Base-by-base conservation (phyloP, 2,888 invertebrate species). In the Pocota personata region DNA sequence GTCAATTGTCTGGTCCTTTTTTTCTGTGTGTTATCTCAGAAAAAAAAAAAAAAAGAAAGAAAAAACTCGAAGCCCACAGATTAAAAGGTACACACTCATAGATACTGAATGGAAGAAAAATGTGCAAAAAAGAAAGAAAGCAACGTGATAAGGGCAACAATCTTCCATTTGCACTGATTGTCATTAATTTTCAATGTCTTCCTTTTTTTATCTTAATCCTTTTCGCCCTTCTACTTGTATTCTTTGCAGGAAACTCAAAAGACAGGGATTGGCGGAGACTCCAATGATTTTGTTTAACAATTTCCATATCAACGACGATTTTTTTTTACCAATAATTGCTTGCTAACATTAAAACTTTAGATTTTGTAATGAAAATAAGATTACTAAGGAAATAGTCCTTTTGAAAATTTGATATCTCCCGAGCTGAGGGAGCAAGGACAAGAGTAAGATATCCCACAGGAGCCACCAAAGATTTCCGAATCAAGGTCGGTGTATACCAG, bases 121-220 rank as follows among this genome's bases (percentile, higher is more conserved):
- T 16, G 10, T 16, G n/a, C 52, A 12, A 12, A 37, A 24, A 32
- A 12, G 46, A 40, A 55, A 35, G 24, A 43, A 46, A 19, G n/a
- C 27, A 60, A 46, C 19, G 64, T 46, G 77, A 82, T 77, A 82
- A 77, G 71, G 50, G 77, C 35, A 77, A 66, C 43, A 82, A 60
- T 77, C 77, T 69, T 4, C 37, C 62, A 58, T 66, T 50, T 24
- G 30, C 35, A 43, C 69, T 57, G 46, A 30, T 57, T 71, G 69
- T 77, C 77, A 77, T 82, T 71, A 77, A 71, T 77, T 82, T 77
- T 50, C 69, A 82, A 71, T 82, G 71, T 62, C 69, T 69, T 57
- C 66, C 58, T 40, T 60, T 80, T 57, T 48, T 64, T 48, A 73
- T 73, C 73, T 52, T n/a, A 62, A 73, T 62, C 62, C 62, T 64